Evolutionary conservation across 2,113 vertebrate species (phyloP).

Genomic region (Rhinolophus ferrumequinum): DNA sequence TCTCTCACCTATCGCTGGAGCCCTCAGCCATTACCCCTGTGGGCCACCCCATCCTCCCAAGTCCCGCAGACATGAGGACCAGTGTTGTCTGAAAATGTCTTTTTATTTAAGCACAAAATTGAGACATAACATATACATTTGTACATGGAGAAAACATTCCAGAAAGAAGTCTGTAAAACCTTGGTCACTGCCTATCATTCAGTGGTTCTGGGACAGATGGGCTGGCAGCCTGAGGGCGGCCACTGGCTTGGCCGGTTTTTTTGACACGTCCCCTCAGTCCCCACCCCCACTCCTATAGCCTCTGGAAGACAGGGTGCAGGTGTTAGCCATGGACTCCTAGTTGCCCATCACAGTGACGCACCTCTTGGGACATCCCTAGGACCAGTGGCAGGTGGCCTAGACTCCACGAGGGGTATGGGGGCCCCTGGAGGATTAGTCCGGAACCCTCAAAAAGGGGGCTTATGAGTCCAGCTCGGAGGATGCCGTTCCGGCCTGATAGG

Average conservation of each 20-base stretch:
- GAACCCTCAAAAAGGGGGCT: not conserved
- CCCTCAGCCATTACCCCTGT: not conserved
- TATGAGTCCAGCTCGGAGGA: not conserved
- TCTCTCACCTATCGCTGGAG: too few relatives aligned
- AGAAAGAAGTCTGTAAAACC: slow-evolving; percentile 68
- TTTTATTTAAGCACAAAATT: slow-evolving; percentile 83
- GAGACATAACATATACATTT: slow-evolving; percentile 81
- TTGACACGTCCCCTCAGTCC: not conserved
- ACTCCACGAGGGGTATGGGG: not conserved
- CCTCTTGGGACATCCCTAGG: not conserved
- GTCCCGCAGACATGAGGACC: not conserved
- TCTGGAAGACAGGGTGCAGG: not conserved
- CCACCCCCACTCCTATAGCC: not conserved
- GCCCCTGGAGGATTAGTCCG: not conserved
- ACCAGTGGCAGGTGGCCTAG: not conserved
- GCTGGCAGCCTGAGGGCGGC: not conserved
- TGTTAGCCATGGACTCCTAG: not conserved
- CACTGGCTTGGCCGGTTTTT: not conserved
- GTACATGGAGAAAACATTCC: slow-evolving; percentile 72
- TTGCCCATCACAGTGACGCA: not conserved
- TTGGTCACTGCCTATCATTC: slow-evolving; percentile 24
- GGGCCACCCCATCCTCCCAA: not conserved
- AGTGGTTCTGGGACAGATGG: not conserved
- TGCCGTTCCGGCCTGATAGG: not conserved
- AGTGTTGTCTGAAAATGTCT: slow-evolving; percentile 66